Evolutionary conservation across 2,888 invertebrate species (phyloP), one percentile per base, ranked within the genome.

Genomic region (Apotomis capreana): DNA sequence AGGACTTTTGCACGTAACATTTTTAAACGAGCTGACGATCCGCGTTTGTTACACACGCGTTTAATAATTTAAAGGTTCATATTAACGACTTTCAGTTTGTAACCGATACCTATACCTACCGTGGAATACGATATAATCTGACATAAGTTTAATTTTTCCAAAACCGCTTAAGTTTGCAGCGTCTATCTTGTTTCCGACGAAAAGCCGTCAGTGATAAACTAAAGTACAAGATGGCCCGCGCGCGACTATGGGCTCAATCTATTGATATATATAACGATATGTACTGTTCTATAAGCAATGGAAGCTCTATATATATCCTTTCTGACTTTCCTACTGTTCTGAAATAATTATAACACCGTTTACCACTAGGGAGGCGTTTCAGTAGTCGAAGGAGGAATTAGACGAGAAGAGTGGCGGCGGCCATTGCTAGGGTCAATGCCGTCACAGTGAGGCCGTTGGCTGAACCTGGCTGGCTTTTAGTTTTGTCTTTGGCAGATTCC

Each of bases 401-500:
- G 44, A 64, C 13, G 40, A 61, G 74, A n/a, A 58, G 68, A 15
- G 60, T 58, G 9, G 60, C 67, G 8, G 68, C 60, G 5, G 73
- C 77, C 40, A 82, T 74, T 4, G 82, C 1, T 0, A 84, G 6
- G 0, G 82, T 79, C 0, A 79, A 73, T 10, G 79, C 70, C 15
- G 81, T 78, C 26, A 80, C 77, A 15, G 65, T 57, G 3, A 82
- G 76, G 0, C 80, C 76, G 40, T 64, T 75, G 0, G 83, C 79
- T 0, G 80, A 73, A 0, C 49, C 76, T 0, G 76, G 75, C 12
- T 57, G 51, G 13, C 40, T 13, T 26, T 60, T 60, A 5, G 52
- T 4, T 51, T 67, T 67, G 10, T 61, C 65, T 6, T n/a, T 49
- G 5, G 46, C 37, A 4, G 67, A 26, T 8, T 71, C 67, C 73